Evolutionary conservation across 2,888 invertebrate genomes (phyloP), one percentile per base, ranked within the genome.

Genomic region (Aporophyla nigra): DNA sequence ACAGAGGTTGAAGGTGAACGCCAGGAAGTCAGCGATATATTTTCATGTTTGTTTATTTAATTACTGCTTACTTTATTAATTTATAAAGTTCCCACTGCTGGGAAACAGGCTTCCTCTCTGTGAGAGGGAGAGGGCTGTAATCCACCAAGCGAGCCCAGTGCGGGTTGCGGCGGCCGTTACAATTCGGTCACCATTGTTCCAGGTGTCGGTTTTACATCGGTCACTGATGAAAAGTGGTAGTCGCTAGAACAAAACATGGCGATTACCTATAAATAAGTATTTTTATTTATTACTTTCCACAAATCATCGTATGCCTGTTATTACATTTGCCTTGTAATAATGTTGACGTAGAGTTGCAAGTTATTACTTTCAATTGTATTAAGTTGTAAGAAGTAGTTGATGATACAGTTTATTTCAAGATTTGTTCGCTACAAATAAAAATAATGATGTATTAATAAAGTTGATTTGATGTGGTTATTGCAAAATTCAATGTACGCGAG

Each of bases 391-490:
- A 62, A 76, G 21, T 51, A 62, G 40, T 40, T 61, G 0, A 16
- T 40, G 10, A 49, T 24, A 58, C 21, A 67, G 27, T 49, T 62
- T 27, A 51, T 58, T 27, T 43, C 59, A 54, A 49, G 53, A 69
- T 53, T 71, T 51, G 27, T 62, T 43, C 40, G 16, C 49, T 5
- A 53, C 54, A 66, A 56, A 66, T 83, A 66, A 59, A 56, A 51
- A 33, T 56, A 33, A 33, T 51, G 58, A 24, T 72, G 27, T 67
- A 71, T 27, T 59, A 68, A 68, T 71, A 84, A 77, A 83, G 33
- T 80, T 59, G 54, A 71, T 78, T 71, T 59, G 43, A 19, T 49
- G 54, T 78, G 67, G 71, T 78, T 78, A 67, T 80, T 78, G 53
- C 71, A 43, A 24, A 80, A 68, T 59, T 27, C 58, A 73, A 49